Evolutionary conservation across 2,113 vertebrate species (phyloP), one percentile per base, ranked within the genome.

Genomic region (Oreochromis aureus): DNA sequence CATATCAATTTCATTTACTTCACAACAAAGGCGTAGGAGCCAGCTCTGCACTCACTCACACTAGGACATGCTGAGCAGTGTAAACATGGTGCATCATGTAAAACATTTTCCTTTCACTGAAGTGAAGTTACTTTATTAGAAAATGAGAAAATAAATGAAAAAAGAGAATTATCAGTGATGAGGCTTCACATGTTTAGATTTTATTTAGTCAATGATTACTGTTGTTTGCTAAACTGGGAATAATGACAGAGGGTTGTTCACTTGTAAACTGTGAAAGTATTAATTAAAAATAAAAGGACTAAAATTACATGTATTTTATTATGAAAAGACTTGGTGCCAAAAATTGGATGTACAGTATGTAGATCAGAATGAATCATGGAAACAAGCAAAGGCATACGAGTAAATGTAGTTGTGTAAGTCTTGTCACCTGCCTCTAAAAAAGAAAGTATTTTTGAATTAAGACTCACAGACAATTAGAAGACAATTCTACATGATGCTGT

Each of bases 401-500:
- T 51, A 15, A 34, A 48, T 0, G 7, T 4, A 7, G n/a, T 54
- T 53, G 58, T 73, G 16, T 2, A 11, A 15, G 22, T 54, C 39
- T 32, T 18, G 19, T 4, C 10, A 56, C 55, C 27, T 51, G 24
- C 41, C 4, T 27, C 15, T 16, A 51, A 69, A 41, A 89, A 41
- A 63, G 59, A 63, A 63, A 63, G 61, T 69, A 18, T 81, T 79
- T 73, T 73, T 44, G 9, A 19, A 16, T 32, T 78, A 27, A 63
- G 24, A 6, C 69, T 89, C 56, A 9, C 73, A 58, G 18, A 85
- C 39, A 39, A 80, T 91, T 79, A 76, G 6, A 91, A 90, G 83
- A 59, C 24, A n/a, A 85, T 84, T 91, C 16, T 41, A 46, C 87
- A 86, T 2, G 41, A 90, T 39, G 24, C 55, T 82, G 91, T 94